Conservation (phyloP, 2,797 vertebrate genomes). For the Tapera naevia region DNA sequence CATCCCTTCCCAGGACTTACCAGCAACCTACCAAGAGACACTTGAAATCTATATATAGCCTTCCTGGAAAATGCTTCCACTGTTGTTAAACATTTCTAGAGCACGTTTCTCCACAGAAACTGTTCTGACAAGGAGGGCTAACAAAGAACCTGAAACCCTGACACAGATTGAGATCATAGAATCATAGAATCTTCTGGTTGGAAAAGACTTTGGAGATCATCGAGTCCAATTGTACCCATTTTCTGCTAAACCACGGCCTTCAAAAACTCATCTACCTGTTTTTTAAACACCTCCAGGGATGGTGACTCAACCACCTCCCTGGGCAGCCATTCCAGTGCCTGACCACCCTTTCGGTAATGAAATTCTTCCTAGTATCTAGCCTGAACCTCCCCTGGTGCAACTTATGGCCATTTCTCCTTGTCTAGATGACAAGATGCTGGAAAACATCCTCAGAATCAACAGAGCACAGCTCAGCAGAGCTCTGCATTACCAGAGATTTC, state of each 20-base stretch:
- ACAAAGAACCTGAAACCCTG: not conserved
- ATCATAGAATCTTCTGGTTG: too few relatives aligned
- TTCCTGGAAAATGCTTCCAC: not conserved
- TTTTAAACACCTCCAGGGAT: too few relatives aligned
- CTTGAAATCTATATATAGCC: not conserved
- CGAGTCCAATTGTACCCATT: too few relatives aligned
- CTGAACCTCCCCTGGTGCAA: too few relatives aligned
- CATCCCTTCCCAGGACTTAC: not conserved
- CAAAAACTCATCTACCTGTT: too few relatives aligned
- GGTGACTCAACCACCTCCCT: too few relatives aligned
- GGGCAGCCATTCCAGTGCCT: too few relatives aligned
- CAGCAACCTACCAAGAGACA: not conserved
- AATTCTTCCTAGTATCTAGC: too few relatives aligned
- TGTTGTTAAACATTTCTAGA: constrained; percentile 14
- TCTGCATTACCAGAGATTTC: not conserved
- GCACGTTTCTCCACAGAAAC: not conserved
- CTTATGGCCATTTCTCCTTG: too few relatives aligned
- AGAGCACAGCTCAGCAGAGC: not conserved
- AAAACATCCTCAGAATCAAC: not conserved
- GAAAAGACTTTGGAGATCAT: too few relatives aligned
- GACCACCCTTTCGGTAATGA: too few relatives aligned
- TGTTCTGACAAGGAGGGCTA: not conserved
- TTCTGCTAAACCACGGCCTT: too few relatives aligned
- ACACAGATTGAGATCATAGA: not conserved
- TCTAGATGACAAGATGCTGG: not conserved